Evolutionary conservation across 2,797 vertebrate species (phyloP), one percentile per base, ranked within the genome.

Genomic region (Sebastes kiyomatsui): DNA sequence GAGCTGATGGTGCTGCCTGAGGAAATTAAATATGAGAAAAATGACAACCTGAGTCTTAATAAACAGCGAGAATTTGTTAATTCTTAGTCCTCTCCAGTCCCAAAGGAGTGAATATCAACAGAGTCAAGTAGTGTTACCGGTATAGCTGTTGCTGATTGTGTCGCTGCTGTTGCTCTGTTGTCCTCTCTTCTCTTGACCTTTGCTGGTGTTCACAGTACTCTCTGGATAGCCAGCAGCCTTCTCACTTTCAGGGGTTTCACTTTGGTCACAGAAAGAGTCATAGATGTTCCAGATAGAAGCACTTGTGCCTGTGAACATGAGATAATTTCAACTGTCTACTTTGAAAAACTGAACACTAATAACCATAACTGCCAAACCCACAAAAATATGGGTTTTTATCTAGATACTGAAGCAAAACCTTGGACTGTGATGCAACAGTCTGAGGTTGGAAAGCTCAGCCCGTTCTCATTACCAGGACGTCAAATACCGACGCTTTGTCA

Each of bases 251-350:
- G 69, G 12, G 6, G 32, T 4, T 28, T 88, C 25, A 76, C 3
- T 14, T 80, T 92, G 88, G 0, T 62, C 7, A 23, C 67, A 67
- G 74, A 90, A 94, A 0, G 95, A 93, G 81, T 97, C 92, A 32
- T 96, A 95, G 61, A 97, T 89, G 82, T 97, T 96, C 97, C 96
- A 97, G 28, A 23, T 9, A 35, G 96, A 97, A 49, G 94, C 96
- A 77, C 81, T 87, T 25, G 87, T 7, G 54, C 93, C 98, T 98
- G 91, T 74, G 72, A 11, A 82, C 4, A 75, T 10, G 3, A 77
- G 5, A 35, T 5, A n/a, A 20, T 23, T 32, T 30, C 12, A 75
- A 23, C 20, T 58, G 64, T 18, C 5, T 22, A 20, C 30, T 46
- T 6, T 27, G 4, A 71, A 67, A 49, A 71, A 56, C 12, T 49